phyloP scores from a whole-genome alignment of 2,113 vertebrate genomes.

The Loxodonta africana region DNA sequence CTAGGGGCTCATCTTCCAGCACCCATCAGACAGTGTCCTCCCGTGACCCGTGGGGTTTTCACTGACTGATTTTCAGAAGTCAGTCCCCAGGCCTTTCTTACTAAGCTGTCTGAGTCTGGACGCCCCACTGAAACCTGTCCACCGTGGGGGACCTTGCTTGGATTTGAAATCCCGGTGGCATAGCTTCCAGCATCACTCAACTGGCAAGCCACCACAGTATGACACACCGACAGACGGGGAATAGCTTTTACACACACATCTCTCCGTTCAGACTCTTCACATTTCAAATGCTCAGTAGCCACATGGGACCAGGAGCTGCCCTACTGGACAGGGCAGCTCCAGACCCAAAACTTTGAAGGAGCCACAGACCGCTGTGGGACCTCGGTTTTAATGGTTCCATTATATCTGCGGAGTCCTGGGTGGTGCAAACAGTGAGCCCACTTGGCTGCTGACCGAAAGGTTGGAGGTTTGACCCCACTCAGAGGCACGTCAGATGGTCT shows the following conservation, averaged over 20 bases:
- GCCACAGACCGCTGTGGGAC: background rate
- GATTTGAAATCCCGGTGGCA: background rate
- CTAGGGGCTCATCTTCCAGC: too few relatives aligned
- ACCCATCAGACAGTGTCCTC: too few relatives aligned
- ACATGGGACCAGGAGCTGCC: background rate
- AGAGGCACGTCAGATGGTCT: background rate
- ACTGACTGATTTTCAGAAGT: background rate
- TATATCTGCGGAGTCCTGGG: background rate
- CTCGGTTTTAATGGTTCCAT: background rate
- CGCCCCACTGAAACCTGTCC: background rate
- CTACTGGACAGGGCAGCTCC: accelerated
- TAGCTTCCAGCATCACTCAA: background rate
- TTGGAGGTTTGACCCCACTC: background rate
- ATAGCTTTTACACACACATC: accelerated
- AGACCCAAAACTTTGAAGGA: background rate
- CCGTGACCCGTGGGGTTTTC: background rate
- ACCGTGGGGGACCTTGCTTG: background rate
- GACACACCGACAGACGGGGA: background rate
- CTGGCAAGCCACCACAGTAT: background rate
- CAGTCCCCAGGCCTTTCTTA: background rate
- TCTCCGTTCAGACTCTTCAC: accelerated
- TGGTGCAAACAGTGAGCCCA: background rate
- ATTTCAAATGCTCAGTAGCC: background rate
- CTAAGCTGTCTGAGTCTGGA: background rate
- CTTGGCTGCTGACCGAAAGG: background rate